These are phyloP conservation scores for Thryonomys swinderianus DNA, from an alignment of 2,113 vertebrate genomes.

Conservation along the genomic window DNA sequence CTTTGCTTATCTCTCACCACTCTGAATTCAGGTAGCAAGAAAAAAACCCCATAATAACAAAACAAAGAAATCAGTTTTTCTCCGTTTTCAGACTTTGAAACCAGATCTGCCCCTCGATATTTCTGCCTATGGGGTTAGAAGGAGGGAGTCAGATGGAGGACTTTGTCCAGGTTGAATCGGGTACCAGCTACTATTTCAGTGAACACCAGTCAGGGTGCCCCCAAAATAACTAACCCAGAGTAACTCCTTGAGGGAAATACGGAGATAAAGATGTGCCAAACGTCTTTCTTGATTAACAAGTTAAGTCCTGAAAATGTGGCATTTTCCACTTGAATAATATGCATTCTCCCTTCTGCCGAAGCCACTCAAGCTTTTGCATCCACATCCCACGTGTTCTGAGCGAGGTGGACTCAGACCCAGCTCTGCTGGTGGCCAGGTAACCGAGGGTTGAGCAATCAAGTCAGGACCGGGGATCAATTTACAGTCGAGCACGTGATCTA, in stretches of 20 bases:
- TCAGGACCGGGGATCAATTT: background rate
- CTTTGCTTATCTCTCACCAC: background rate
- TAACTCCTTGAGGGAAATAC: background rate
- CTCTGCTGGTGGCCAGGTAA: background rate
- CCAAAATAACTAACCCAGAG: background rate
- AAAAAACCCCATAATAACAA: slow-evolving; percentile 12
- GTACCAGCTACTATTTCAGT: background rate
- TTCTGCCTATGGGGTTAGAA: background rate
- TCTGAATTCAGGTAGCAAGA: background rate
- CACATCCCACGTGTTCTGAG: background rate
- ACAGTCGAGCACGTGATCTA: background rate
- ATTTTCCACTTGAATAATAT: background rate
- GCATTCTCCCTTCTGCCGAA: background rate
- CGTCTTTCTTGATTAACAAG: background rate
- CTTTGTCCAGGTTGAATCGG: background rate
- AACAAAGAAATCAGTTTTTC: background rate
- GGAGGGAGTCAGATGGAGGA: background rate
- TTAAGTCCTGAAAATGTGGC: background rate
- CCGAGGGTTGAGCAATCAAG: background rate
- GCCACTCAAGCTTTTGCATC: background rate
- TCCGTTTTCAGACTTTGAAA: background rate
- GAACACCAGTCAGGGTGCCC: background rate
- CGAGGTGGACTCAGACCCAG: background rate
- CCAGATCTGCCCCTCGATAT: background rate
- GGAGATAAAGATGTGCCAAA: background rate